Evolutionary conservation across 2,113 vertebrate genomes (phyloP), one percentile per base, ranked within the genome.

Genomic region (Anoura caudifer): DNA sequence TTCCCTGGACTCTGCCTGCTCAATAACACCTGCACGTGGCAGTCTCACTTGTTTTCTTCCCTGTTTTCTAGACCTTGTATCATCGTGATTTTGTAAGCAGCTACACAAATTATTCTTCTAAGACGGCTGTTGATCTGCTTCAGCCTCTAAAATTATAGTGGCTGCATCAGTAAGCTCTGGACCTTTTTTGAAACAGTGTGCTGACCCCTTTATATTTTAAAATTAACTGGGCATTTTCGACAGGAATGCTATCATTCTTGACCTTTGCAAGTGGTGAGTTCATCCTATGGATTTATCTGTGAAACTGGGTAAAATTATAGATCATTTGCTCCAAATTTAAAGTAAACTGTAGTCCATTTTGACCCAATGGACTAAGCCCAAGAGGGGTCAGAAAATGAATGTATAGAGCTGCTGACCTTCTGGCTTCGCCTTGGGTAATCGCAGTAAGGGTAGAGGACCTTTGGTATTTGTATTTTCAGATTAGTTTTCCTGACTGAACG

Each of bases 391-490:
- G 94, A 59, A 12, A 95, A 95, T 95, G 87, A 85, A 69, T 89
- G 67, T 47, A 24, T 3, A 63, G 69, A 43, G 92, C 7, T 56
- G 67, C 95, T 92, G 98, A 97, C 98, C 97, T 98, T 96, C 95
- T 91, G 80, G 88, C 96, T 93, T 95, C 12, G 24, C 94, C 91
- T 96, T 2, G 1, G 84, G 85, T 82, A 96, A 95, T 96, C 95
- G 86, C 87, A 91, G 41, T 0, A 50, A 87, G 59, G 93, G 93
- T 96, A 97, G 98, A 96, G 75, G 96, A 97, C 97, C 96, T 98
- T 96, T 98, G 97, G 54, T 97, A 93, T 98, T 98, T 98, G 92
- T 96, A 95, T 97, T 98, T 97, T 96, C 94, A 94, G 95, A 98
- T 98, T 98, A 97, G 95, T 97, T 96, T 97, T 94, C 90, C 73